These are phyloP conservation scores for Caenorhabditis sinica DNA, from an alignment of 2,888 invertebrate genomes.

Conservation along the genomic window DNA sequence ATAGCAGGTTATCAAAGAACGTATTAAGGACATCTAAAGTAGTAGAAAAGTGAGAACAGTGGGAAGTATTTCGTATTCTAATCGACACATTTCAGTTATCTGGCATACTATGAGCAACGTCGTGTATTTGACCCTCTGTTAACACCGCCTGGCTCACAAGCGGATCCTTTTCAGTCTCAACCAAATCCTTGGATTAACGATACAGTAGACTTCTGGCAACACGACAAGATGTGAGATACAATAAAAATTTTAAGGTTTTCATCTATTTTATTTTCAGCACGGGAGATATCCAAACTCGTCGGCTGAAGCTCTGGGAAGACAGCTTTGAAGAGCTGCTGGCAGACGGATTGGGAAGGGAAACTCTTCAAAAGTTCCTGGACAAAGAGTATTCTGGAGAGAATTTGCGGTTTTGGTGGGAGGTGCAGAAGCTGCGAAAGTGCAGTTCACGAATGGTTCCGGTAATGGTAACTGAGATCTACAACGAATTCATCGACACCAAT, in stretches of 20 bases:
- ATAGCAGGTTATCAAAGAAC: slow-evolving; percentile 88
- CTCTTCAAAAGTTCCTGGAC: slow-evolving; percentile 95
- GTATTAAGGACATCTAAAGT: slow-evolving; percentile 95
- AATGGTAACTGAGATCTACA: slow-evolving; percentile 88
- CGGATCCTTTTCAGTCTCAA: slow-evolving; percentile 81
- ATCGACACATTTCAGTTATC: slow-evolving; percentile 66
- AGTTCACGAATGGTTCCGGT: slow-evolving; percentile 91
- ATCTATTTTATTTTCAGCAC: too few relatives aligned
- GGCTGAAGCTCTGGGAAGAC: slow-evolving; percentile 98
- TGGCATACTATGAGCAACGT: slow-evolving; percentile 89
- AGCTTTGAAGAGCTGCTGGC: slow-evolving; percentile 93
- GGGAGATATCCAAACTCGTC: slow-evolving; percentile 93
- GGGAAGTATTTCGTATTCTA: not conserved
- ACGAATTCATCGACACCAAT: slow-evolving; percentile 94
- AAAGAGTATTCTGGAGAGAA: slow-evolving; percentile 99
- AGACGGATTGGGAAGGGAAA: slow-evolving; percentile 96
- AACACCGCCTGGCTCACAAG: slow-evolving; percentile 90
- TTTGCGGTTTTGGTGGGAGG: slow-evolving; percentile 88
- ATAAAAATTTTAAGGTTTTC: too few relatives aligned
- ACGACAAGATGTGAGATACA: slow-evolving; percentile 89
- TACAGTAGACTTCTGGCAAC: slow-evolving; percentile 97
- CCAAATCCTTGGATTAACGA: slow-evolving; percentile 98
- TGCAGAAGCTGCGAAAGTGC: slow-evolving; percentile 92
- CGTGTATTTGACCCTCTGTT: slow-evolving; percentile 96
- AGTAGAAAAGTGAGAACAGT: slow-evolving; percentile 90